Evolutionary conservation across 92 coral and sea anemone genomes (phyloP), one percentile per base, ranked within the genome.

Genomic region (Siderastrea radians): DNA sequence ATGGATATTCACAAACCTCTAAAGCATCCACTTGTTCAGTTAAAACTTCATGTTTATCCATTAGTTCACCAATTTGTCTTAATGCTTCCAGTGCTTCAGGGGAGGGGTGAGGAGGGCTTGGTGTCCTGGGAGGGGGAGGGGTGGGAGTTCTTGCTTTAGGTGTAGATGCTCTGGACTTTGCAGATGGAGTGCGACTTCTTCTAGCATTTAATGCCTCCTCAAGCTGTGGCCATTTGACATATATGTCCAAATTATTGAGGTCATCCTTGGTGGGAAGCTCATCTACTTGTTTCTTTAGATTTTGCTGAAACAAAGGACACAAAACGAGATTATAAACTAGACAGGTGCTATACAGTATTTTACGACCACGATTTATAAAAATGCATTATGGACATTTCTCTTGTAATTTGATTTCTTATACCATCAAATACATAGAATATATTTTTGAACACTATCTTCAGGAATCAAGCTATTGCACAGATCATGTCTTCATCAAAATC

Each of bases 151-250:
- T 83, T 65, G 91, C 86, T 65, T 85, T 89, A 19, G 96, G 94
- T 54, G 98, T 91, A 2, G 89, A 78, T 17, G 90, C 84, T 65
- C 75, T 79, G 1, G 90, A 86, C 72, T 88, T 84, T 14, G 94
- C 84, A 38, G 95, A 75, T n/a, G 96, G 93, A 58, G 89, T 79
- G 65, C 94, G 91, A 63, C 94, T 75, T 72, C 95, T 88, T 47
- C 98, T 88, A 9, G 94, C 91, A 87, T 92, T 96, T 87, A 98
- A 90, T 15, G 99, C 98, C 16, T 91, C 96, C 68, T 98, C 98
- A 58, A 98, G 91, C 59, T 98, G 98, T 10, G 99, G 99, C 99
- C 99, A 98, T 84, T 98, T 95, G 64, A 98, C 96, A 85, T 95
- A 98, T 52, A 94, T 86, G 59, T 98, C 98, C 80, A 95, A 79